Evolutionary conservation across 1,140 invertebrate species (phyloP).

Genomic region (Phortica variegata): DNA sequence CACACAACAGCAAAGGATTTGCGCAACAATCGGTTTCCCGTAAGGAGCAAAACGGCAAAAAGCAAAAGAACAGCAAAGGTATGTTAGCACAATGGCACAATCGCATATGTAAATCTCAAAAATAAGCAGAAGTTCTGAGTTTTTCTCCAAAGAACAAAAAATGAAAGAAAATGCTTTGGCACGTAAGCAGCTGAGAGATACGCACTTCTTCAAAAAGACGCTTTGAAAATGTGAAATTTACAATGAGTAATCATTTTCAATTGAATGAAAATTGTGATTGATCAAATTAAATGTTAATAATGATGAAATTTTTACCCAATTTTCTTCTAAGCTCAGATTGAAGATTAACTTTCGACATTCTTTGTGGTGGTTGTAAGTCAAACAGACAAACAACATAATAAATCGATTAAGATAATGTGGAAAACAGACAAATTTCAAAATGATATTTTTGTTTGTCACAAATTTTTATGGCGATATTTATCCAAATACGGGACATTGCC

Average conservation of each 20-base stretch:
- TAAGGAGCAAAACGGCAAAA: not conserved
- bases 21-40: slow-evolving; percentile 30
- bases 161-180: no score
- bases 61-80: not conserved
- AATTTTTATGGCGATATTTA: slow-evolving; percentile 41
- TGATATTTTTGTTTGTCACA: slow-evolving; percentile 35
- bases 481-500: no score
- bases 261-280: no score
- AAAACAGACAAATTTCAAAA: slow-evolving; percentile 42
- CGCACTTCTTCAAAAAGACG: no score
- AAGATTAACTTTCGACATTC: not conserved
- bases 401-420: slow-evolving; percentile 50
- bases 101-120: no score
- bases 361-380: slow-evolving; percentile 33
- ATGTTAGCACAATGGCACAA: no score
- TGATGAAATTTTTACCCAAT: not conserved
- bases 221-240: no score
- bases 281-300: no score
- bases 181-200: no score
- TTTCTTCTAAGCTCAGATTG: not conserved
- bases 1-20: slow-evolving; percentile 32
- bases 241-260: no score
- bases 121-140: no score
- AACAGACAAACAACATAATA: slow-evolving; percentile 34
- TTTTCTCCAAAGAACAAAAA: no score